Base-by-base conservation (phyloP, 1,140 invertebrate species). In the Neelides sp. region DNA sequence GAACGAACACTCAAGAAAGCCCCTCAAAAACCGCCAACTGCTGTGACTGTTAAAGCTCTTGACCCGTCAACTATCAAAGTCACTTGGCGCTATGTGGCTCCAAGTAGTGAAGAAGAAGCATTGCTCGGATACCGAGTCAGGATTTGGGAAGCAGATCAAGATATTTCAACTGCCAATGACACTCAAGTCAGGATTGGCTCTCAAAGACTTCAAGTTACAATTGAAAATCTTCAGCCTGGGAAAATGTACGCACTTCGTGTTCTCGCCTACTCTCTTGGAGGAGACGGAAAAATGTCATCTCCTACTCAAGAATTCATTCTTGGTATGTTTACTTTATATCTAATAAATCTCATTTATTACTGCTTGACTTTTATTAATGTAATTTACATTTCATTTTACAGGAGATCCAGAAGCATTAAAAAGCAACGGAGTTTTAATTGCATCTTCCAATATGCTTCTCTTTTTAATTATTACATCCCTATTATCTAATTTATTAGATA, bases 231-330 rank as follows among this genome's bases (percentile, higher is more conserved):
- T 7, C 79, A 80, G 4, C 84, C 85, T 1, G 88, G 85, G 19
- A 89, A 89, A 67, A 74, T 77, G 0, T 97, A 96, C 64, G 78
- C 83, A 58, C 72, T 97, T 61, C 74, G 93, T 66, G 87, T 97
- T 1, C 72, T 95, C 7, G 93, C 85, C 0, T 96, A 79, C 69
- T 94, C 89, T 22, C 82, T 84, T 57, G 93, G 92, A 23, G 93
- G 93, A 1, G 90, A 95, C 65, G 93, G 93, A 0, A 78, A 90
- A 45, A 94, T 94, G 87, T 94, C 90, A 39, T 94, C 89, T 54
- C 91, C 91, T 0, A 77, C 83, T 2, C 73, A 83, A 56, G 79
- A 79, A 57, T 92, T 94, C 56, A 59, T 65, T 37, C 57, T 72
- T 51, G 70, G 70, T 64, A 48, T 61, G 32, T n/a, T n/a, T n/a